Percentiles rank a stretch among this genome's conserved stretches.
These are phyloP conservation scores for Pipistrellus pygmaeus DNA, from an alignment of 2,797 vertebrate genomes.

Conservation along the genomic window DNA sequence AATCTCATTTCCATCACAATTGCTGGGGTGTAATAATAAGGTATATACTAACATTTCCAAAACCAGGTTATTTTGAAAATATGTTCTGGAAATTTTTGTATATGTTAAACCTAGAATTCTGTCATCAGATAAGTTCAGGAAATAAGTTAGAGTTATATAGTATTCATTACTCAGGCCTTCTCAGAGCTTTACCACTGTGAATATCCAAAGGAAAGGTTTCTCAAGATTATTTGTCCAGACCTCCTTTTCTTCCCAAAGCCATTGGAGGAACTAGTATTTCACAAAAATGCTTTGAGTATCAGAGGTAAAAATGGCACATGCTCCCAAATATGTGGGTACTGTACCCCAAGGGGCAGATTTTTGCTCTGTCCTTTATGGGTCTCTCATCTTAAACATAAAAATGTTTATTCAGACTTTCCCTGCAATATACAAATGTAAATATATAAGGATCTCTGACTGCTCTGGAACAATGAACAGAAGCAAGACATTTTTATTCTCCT, in stretches of 20 bases:
- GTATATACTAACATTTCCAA: background rate
- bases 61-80: background rate
- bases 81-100: background rate
- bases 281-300: background rate
- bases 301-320: background rate
- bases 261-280: background rate
- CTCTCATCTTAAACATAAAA: background rate
- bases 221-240: background rate
- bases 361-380: background rate
- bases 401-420: background rate
- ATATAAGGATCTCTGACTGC: background rate
- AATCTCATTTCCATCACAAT: background rate
- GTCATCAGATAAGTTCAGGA: background rate
- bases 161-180: background rate
- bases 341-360: background rate
- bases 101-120: background rate
- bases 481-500: background rate
- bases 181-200: background rate
- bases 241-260: background rate
- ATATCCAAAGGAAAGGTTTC: background rate
- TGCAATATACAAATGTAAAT: background rate
- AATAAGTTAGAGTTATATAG: background rate
- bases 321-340: background rate
- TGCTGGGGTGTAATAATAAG: background rate
- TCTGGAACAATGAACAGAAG: slow-evolving; percentile 5